phyloP scores from a whole-genome alignment of 2,113 vertebrate species.

The Pachypanchax playfairii region DNA sequence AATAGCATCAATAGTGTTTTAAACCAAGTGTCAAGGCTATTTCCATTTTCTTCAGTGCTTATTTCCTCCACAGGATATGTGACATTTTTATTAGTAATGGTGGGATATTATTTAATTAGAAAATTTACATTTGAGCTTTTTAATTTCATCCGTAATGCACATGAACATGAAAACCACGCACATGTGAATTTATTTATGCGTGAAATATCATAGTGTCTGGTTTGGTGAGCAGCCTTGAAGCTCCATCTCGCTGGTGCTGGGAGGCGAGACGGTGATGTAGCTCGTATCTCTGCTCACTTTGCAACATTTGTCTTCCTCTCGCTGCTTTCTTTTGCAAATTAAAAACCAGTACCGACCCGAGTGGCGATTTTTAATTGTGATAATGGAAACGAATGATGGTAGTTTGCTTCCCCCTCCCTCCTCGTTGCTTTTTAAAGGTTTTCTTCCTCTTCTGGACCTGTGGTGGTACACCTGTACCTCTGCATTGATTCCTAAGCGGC shows the following conservation, averaged over 20 bases:
- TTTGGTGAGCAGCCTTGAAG: conserved; percentile 61
- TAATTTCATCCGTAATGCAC: conserved; percentile 68
- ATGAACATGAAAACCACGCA: conserved; percentile 59
- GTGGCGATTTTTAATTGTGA: conserved; percentile 74
- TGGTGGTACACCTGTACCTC: conserved; percentile 77
- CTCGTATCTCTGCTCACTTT: conserved; percentile 53
- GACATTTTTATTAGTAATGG: conserved; percentile 72
- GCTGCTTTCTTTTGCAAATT: conserved; percentile 64
- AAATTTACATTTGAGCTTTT: conserved; percentile 64
- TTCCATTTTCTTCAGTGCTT: conserved; percentile 66
- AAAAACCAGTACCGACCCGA: conserved; percentile 64
- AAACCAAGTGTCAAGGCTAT: conserved; percentile 73
- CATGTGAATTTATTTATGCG: conserved; percentile 69
- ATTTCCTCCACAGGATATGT: conserved; percentile 59
- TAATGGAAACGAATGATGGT: conserved; percentile 80
- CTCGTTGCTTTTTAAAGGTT: conserved; percentile 53
- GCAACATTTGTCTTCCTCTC: conserved; percentile 72
- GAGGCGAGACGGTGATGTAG: conserved; percentile 51
- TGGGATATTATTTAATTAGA: conserved; percentile 67
- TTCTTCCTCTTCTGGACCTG: conserved; percentile 65
- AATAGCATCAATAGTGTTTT: conserved; percentile 78
- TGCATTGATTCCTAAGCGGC: conserved; percentile 79
- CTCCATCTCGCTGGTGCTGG: conserved; percentile 30
- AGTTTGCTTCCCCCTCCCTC: conserved; percentile 24
- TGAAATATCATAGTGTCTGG: conserved; percentile 63